Evolutionary conservation across 2,888 invertebrate species (phyloP).

Genomic region (Drosophila birchii): DNA sequence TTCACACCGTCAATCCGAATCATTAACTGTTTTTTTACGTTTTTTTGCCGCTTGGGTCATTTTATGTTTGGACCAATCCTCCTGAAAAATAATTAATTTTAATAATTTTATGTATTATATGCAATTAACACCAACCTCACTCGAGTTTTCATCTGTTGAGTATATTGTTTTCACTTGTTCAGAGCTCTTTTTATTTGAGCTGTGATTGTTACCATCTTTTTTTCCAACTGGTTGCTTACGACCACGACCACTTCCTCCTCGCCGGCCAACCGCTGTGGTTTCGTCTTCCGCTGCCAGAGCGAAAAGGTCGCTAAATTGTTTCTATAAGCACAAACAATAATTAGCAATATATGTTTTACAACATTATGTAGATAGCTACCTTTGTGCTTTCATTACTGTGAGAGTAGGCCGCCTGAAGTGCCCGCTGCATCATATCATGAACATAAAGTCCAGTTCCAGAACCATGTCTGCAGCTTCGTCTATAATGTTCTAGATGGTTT

Average conservation of each 20-base stretch:
- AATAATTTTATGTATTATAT: background rate
- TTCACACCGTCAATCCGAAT: slow-evolving; percentile 93
- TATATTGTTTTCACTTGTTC: slow-evolving; percentile 86
- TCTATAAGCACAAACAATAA: slow-evolving; percentile 84
- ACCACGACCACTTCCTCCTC: slow-evolving; percentile 87
- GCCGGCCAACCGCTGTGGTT: slow-evolving; percentile 87
- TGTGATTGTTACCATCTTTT: slow-evolving; percentile 85
- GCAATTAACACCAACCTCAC: slow-evolving; percentile 87
- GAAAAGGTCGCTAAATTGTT: slow-evolving; percentile 95
- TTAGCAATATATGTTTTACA: background rate
- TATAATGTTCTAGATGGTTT: slow-evolving; percentile 95
- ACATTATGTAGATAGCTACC: slow-evolving; percentile 81
- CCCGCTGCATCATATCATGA: slow-evolving; percentile 95
- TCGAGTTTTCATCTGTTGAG: slow-evolving; percentile 92
- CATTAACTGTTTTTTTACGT: slow-evolving; percentile 94
- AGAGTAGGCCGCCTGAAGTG: slow-evolving; percentile 94
- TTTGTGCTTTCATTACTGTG: slow-evolving; percentile 95
- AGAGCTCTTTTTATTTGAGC: slow-evolving; percentile 84
- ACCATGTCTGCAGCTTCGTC: slow-evolving; percentile 88
- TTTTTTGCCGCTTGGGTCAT: slow-evolving; percentile 92
- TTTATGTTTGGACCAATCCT: slow-evolving; percentile 95
- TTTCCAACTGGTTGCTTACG: slow-evolving; percentile 87
- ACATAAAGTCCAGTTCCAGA: slow-evolving; percentile 92
- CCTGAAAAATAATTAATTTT: slow-evolving; percentile 86
- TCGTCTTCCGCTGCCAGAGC: slow-evolving; percentile 96